These are phyloP conservation scores for Heliangelus exortis DNA, from an alignment of 2,797 vertebrate species.

Conservation along the genomic window DNA sequence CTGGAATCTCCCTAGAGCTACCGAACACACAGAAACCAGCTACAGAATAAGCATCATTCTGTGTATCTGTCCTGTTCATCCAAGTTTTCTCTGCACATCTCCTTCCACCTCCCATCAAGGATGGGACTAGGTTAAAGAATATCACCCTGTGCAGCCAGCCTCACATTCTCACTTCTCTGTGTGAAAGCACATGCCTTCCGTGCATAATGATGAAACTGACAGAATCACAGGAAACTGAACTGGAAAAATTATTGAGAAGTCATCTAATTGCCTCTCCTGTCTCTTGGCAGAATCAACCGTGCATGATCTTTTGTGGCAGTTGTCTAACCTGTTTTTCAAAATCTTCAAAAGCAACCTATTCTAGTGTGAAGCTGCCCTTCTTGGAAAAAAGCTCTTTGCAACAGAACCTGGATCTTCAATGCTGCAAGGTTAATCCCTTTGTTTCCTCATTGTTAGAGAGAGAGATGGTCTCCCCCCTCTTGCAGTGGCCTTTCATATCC, in stretches of 20 bases:
- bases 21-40: not conserved
- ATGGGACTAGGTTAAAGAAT: not conserved
- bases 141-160: not conserved
- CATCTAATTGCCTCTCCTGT: constrained; percentile 22
- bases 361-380: not conserved
- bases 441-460: constrained; percentile 14
- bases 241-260: constrained; percentile 42
- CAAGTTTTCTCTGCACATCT: not conserved
- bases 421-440: constrained; percentile 15
- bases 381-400: constrained; percentile 18
- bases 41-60: not conserved
- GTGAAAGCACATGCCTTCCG: not conserved
- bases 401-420: not conserved
- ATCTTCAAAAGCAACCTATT: constrained; percentile 41
- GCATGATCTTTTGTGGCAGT: constrained; percentile 32
- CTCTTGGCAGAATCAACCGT: constrained; percentile 20
- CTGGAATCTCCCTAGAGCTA: not conserved
- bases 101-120: not conserved
- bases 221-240: constrained; percentile 9
- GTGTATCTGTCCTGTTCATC: not conserved
- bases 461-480: not conserved
- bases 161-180: not conserved
- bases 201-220: not conserved
- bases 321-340: constrained; percentile 41
- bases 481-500: not conserved